phyloP scores from a whole-genome alignment of 2,888 invertebrate genomes.

The Muscina levida region DNA sequence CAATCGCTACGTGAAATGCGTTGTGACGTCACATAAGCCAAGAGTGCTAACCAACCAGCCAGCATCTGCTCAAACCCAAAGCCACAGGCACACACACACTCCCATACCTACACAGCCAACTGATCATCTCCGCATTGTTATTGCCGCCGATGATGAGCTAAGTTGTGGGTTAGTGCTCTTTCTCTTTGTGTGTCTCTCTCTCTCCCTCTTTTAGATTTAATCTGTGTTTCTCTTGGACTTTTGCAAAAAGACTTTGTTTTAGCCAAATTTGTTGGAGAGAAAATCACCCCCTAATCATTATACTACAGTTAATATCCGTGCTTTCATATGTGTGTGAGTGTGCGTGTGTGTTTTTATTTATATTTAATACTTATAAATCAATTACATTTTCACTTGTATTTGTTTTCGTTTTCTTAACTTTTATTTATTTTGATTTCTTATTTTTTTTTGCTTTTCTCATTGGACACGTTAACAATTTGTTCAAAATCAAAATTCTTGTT shows the following conservation, averaged over 20 bases:
- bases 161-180: slow-evolving; percentile 13
- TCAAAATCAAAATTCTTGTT: slow-evolving; percentile 15
- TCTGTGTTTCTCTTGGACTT: too few species aligned
- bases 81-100: slow-evolving; percentile 26
- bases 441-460: slow-evolving; percentile 4
- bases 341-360: background rate
- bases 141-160: background rate
- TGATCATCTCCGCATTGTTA: background rate
- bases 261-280: slow-evolving; percentile 7
- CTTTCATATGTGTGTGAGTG: too few species aligned
- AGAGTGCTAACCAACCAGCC: slow-evolving; percentile 48
- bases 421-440: background rate
- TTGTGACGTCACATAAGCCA: slow-evolving; percentile 42
- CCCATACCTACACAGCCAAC: too few species aligned
- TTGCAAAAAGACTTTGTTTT: slow-evolving; percentile 5
- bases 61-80: slow-evolving; percentile 13
- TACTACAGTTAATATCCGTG: background rate
- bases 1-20: slow-evolving; percentile 46
- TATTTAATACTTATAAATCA: slow-evolving; percentile 24
- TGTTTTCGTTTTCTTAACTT: background rate
- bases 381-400: background rate
- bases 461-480: background rate
- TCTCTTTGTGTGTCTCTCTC: background rate
- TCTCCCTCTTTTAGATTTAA: background rate
- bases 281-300: slow-evolving; percentile 11